Conservation (phyloP, 2,888 invertebrate genomes). For the Dryobota labecula region DNA sequence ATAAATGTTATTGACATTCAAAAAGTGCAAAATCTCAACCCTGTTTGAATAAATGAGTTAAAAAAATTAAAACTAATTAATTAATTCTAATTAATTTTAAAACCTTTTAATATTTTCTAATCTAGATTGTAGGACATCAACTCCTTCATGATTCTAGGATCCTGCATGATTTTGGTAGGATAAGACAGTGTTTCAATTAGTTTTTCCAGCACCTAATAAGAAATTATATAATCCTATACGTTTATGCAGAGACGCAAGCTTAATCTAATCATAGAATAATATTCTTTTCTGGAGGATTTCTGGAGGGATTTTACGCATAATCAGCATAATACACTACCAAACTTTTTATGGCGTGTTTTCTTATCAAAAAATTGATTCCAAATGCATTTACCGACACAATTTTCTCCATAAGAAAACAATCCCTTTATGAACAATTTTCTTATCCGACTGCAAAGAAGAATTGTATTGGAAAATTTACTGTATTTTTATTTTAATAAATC, state of each 20-base stretch:
- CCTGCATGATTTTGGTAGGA: not conserved
- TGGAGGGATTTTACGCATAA: not conserved
- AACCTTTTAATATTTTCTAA: not conserved
- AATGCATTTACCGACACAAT: not conserved
- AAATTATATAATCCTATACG: not conserved
- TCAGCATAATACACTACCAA: not conserved
- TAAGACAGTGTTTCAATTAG: not conserved
- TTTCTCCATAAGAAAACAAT: not conserved
- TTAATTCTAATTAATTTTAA: too few relatives aligned
- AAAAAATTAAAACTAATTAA: too few relatives aligned
- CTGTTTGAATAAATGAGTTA: not conserved
- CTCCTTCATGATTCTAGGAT: too few relatives aligned
- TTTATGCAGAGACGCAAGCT: not conserved
- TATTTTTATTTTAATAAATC: not conserved
- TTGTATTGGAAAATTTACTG: not conserved
- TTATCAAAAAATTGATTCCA: not conserved
- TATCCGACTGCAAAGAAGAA: not conserved
- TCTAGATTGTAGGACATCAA: not conserved
- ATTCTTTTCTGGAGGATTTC: not conserved
- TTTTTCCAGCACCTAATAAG: not conserved
- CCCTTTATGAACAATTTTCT: not conserved
- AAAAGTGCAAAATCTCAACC: not conserved
- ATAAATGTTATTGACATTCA: too few relatives aligned
- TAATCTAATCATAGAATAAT: not conserved
- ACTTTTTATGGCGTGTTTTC: not conserved